These are phyloP conservation scores for Chamaetylas fuelleborni DNA, from an alignment of 2,113 vertebrate genomes.

Conservation along the genomic window DNA sequence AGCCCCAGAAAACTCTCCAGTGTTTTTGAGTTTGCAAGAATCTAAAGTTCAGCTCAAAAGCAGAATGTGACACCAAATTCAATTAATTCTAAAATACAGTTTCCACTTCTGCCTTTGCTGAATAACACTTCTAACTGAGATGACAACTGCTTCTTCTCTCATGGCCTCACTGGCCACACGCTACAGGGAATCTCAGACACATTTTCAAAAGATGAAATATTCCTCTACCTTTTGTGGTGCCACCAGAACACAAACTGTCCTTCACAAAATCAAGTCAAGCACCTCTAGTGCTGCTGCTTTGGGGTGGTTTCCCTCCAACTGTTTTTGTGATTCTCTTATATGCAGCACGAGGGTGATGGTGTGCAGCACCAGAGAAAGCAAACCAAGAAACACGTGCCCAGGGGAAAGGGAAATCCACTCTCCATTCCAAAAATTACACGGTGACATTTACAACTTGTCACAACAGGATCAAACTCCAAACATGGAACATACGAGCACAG, in stretches of 20 bases:
- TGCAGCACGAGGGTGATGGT: fast-evolving
- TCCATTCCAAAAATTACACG: neutral
- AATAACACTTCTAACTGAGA: neutral
- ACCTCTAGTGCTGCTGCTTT: neutral
- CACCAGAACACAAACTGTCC: neutral
- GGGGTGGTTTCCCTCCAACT: fast-evolving
- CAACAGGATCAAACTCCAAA: neutral
- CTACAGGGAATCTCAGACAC: neutral
- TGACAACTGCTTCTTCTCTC: neutral
- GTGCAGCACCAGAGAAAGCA: neutral
- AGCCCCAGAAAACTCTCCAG: neutral
- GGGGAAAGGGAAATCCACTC: neutral
- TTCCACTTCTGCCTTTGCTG: neutral
- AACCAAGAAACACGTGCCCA: fast-evolving
- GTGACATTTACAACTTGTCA: neutral
- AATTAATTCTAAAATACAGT: neutral
- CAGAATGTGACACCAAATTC: neutral
- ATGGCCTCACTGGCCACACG: neutral
- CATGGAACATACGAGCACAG: neutral
- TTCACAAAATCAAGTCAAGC: neutral
- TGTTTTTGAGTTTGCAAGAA: neutral
- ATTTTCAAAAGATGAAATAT: neutral
- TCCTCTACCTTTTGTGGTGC: neutral
- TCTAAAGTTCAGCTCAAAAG: neutral
- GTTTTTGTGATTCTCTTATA: neutral